Percentiles rank a stretch among this genome's conserved stretches.
phyloP scores from a whole-genome alignment of 2,113 vertebrate genomes.

The Chitala chitala region DNA sequence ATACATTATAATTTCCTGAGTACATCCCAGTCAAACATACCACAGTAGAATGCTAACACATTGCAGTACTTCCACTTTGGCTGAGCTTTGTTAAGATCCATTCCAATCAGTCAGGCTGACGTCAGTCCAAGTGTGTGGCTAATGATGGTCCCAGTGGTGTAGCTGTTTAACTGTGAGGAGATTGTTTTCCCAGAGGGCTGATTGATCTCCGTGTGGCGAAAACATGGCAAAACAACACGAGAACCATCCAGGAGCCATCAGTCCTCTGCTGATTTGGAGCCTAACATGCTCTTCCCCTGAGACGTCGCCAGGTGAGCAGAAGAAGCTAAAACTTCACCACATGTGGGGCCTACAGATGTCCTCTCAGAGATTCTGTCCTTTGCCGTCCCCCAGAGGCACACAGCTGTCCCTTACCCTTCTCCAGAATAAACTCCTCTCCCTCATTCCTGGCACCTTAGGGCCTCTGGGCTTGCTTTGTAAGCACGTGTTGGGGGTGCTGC shows the following conservation, averaged over 20 bases:
- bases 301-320: constrained; percentile 21
- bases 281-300: neutral
- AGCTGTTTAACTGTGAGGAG: neutral
- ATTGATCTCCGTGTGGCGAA: neutral
- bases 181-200: neutral
- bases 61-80: neutral
- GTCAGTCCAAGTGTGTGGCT: neutral
- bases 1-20: neutral
- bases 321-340: neutral
- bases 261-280: constrained; percentile 14
- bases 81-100: neutral
- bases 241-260: neutral
- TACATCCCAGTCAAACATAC: neutral
- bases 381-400: neutral
- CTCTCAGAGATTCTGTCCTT: neutral
- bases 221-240: neutral
- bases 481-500: constrained; percentile 29
- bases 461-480: neutral
- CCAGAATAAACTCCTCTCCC: constrained; percentile 13
- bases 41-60: neutral
- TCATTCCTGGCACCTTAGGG: constrained; percentile 3
- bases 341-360: neutral
- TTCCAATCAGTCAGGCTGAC: neutral
- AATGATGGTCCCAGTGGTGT: neutral
- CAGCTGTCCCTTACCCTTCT: constrained; percentile 7